Evolutionary conservation across 1,140 invertebrate genomes (phyloP), one percentile per base, ranked within the genome.

Genomic region (Ptiloglossa arizonensis): DNA sequence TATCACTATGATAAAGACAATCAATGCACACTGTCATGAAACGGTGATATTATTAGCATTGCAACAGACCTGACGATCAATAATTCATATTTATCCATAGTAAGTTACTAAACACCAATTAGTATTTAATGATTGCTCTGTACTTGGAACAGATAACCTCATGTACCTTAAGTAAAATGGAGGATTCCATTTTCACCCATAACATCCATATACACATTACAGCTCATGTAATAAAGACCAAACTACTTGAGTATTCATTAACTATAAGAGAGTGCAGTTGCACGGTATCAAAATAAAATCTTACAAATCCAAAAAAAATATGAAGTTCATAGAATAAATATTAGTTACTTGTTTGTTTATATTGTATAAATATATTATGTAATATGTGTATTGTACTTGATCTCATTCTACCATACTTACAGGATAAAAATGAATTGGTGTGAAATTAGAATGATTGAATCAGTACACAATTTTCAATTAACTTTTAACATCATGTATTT

Each of bases 131-230:
- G 38, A 74, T 38, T 41, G 22, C 22, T 70, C 52, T 13, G 22
- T 5, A 54, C n/a, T 60, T 24, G 6, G 17, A 79, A 70, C 19
- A 83, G 80, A 57, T 79, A 22, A 73, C 41, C 29, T 56, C 62
- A 2, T 78, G 66, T n/a, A 29, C 35, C 32, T 0, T n/a, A 29
- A 0, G 8, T 3, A 63, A 38, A 24, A 19, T 19, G 0, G 2
- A 0, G 38, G 0, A 2, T 27, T 9, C n/a, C 9, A 13, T 19
- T 0, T 44, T 73, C 1, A 35, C 19, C 48, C 2, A 78, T 19
- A 6, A 3, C 13, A 19, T 83, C 15, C 19, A 0, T 0, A 15
- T 22, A 5, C 9, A 19, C 1, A 2, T 35, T 2, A 48, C 73
- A 68, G 22, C 24, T 2, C 24, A 2, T 8, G 11, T 78, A 15